phyloP scores from a whole-genome alignment of 37 sponge, comb jelly and placozoan genomes.

The Lycopodina hypogea region DNA sequence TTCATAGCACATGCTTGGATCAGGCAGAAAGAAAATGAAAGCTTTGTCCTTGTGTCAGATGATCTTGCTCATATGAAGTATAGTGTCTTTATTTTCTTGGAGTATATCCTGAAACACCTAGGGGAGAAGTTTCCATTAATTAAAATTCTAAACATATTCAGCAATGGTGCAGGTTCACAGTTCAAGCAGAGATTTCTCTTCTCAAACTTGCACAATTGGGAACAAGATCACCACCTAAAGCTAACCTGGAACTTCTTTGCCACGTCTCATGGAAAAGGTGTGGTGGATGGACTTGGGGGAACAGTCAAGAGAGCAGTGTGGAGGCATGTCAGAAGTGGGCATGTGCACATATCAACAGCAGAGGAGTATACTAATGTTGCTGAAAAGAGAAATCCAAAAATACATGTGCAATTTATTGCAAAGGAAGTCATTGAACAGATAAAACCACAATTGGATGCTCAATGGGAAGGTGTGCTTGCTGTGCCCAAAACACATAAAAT shows the following conservation, averaged over 20 bases:
- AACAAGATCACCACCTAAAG: conserved; percentile 23
- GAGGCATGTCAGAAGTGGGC: conserved; percentile 28
- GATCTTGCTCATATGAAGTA: conserved; percentile 35
- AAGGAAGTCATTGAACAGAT: conserved; percentile 3
- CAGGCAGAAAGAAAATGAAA: background rate
- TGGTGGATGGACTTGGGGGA: conserved; percentile 45
- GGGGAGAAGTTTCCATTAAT: conserved; percentile 26
- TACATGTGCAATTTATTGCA: conserved; percentile 16
- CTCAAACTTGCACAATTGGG: conserved; percentile 35
- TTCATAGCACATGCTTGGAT: conserved; percentile 56
- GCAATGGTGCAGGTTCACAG: conserved; percentile 43
- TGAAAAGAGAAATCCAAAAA: conserved; percentile 11
- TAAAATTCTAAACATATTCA: conserved; percentile 21
- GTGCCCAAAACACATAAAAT: no score
- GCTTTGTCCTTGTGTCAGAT: conserved; percentile 43
- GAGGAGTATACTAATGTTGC: conserved; percentile 37
- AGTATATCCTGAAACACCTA: conserved; percentile 37
- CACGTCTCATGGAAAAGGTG: conserved; percentile 41
- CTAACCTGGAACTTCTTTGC: conserved; percentile 40
- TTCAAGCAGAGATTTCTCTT: conserved; percentile 45
- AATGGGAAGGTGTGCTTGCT: no score
- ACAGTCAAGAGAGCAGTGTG: conserved; percentile 41
- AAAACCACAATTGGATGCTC: conserved; percentile 12
- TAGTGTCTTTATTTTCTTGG: conserved; percentile 35
- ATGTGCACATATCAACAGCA: conserved; percentile 2